Base-by-base conservation (phyloP, 2,888 invertebrate species). In the Eulithis prunata region DNA sequence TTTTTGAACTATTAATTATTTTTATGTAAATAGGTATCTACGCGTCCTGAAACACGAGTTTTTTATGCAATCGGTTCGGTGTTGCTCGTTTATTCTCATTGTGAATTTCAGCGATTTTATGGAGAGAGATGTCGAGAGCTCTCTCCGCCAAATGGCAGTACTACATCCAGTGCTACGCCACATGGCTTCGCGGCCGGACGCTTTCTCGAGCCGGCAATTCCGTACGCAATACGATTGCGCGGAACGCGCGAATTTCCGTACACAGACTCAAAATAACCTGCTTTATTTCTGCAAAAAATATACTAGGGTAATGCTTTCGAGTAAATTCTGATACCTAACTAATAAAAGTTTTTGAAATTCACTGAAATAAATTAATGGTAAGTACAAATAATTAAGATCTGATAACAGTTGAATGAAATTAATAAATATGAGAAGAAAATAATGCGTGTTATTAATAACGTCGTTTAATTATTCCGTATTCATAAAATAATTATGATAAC, bases 141-240 rank as follows among this genome's bases (percentile, higher is more conserved):
- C 66, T 62, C 62, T 54, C 46, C 53, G 14, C 47, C 49, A 43
- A 46, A 28, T 47, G 59, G 13, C 2, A 12, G 53, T n/a, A 10
- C 38, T 1, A 11, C n/a, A 52, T 56, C 53, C 78, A 87, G 87
- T 87, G 78, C 76, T 77, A 68, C 74, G 77, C 69, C 78, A 74
- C 67, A 76, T 76, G 85, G 84, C 82, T 58, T 62, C 74, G 79
- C 59, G 78, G 74, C 46, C 81, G 82, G 81, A 83, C 85, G 85
- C 75, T 65, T 69, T 36, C 64, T 57, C 55, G 32, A 64, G 62
- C 71, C 72, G 62, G 68, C 71, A 69, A 57, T 41, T 21, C 10
- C 51, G 52, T 78, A 76, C 77, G 78, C 81, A 78, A 76, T 83
- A 79, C 77, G 81, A 80, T 78, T 78, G 79, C 75, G 71, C 78